These are phyloP conservation scores for Aegypius monachus DNA, from an alignment of 2,113 vertebrate species.

Conservation along the genomic window DNA sequence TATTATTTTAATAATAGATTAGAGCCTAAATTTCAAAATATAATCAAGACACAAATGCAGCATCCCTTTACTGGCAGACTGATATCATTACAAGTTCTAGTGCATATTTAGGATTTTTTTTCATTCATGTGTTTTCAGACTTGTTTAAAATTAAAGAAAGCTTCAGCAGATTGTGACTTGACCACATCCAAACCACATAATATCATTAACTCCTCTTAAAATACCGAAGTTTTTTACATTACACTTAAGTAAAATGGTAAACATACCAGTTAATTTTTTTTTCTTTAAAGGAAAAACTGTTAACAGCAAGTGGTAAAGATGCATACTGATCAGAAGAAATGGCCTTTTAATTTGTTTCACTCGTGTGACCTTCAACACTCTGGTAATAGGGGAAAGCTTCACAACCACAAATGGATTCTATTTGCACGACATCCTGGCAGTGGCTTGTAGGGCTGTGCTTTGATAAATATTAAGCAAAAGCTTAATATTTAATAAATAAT, in stretches of 20 bases:
- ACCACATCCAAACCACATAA: not conserved
- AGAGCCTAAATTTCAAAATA: not conserved
- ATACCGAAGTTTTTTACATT: not conserved
- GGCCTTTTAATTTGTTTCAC: conserved; percentile 30
- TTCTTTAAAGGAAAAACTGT: not conserved
- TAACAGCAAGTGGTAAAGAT: not conserved
- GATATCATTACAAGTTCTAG: not conserved
- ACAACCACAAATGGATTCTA: not conserved
- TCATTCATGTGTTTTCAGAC: not conserved
- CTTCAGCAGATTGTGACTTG: not conserved
- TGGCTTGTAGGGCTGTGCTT: not conserved
- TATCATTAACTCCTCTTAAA: not conserved
- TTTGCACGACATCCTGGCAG: not conserved
- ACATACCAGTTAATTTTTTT: not conserved
- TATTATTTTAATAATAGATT: not conserved
- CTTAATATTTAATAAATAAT: not conserved
- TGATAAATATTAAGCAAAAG: not conserved
- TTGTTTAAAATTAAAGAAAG: not conserved
- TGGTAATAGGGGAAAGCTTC: not conserved
- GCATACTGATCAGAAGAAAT: conserved; percentile 15
- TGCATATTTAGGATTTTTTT: not conserved
- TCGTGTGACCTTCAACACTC: not conserved
- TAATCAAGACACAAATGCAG: not conserved
- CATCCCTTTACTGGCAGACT: not conserved
- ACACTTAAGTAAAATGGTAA: not conserved